Percentiles rank a stretch among this genome's conserved stretches.
Evolutionary conservation across 2,113 vertebrate species (phyloP).

Genomic region (Campylomormyrus tamandua): DNA sequence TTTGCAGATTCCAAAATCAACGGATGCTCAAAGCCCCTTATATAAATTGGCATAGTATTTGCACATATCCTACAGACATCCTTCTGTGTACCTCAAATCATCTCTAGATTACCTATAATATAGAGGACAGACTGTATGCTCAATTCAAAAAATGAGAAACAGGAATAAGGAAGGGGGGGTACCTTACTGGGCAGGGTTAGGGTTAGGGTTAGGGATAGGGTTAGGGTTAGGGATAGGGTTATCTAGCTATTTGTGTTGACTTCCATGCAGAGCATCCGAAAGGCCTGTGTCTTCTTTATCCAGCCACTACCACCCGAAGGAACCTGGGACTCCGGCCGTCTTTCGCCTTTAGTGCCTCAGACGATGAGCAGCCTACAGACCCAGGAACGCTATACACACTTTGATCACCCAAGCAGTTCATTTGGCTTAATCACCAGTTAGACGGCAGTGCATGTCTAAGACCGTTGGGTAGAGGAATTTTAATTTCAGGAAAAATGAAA

Average conservation of each 20-base stretch:
- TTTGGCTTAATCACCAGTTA: background rate
- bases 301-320: background rate
- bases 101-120: background rate
- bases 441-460: background rate
- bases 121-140: background rate
- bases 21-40: background rate
- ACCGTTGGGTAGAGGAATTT: background rate
- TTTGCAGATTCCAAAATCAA: background rate
- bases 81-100: background rate
- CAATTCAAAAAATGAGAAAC: background rate
- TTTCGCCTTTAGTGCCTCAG: background rate
- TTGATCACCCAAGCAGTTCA: background rate
- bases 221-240: too few relatives aligned
- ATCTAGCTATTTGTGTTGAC: too few relatives aligned
- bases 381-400: background rate
- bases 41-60: background rate
- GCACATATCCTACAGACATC: background rate
- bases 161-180: background rate
- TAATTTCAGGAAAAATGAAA: constrained; percentile 10
- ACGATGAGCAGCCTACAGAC: background rate
- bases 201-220: too few relatives aligned
- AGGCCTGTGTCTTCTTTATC: background rate
- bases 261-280: background rate
- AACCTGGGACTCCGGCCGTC: background rate
- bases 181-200: too few relatives aligned